phyloP scores from a whole-genome alignment of 1,140 invertebrate genomes.

The Drosophila bocki region DNA sequence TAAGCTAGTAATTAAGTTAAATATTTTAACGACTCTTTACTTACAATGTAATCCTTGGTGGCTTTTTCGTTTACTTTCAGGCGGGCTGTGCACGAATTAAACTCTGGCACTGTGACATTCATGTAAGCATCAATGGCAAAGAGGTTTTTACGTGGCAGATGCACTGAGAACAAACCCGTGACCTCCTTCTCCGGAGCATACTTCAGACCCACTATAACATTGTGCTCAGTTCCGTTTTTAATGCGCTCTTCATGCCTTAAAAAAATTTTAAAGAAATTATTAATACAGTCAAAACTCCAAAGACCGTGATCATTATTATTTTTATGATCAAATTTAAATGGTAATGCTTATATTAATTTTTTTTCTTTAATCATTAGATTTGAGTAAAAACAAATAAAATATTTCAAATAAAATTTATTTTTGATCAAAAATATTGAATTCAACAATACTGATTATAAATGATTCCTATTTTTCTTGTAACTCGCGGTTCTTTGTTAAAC shows the following conservation, averaged over 20 bases:
- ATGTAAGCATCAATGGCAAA: conserved; percentile 87
- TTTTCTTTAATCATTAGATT: too few relatives aligned
- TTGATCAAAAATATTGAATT: too few relatives aligned
- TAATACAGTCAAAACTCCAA: too few relatives aligned
- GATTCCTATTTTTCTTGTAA: too few relatives aligned
- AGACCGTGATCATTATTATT: too few relatives aligned
- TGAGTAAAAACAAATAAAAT: too few relatives aligned
- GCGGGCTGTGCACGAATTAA: conserved; percentile 87
- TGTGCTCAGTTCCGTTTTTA: conserved; percentile 85
- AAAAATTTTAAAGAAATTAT: neutral
- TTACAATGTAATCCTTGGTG: conserved; percentile 87
- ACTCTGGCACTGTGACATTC: conserved; percentile 88
- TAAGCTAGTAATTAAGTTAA: too few relatives aligned
- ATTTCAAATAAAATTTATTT: too few relatives aligned
- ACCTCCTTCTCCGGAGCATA: conserved; percentile 87
- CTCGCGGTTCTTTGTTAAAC: too few relatives aligned
- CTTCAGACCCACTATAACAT: conserved; percentile 75
- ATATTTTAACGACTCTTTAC: neutral
- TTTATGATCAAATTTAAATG: too few relatives aligned
- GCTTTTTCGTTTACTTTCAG: conserved; percentile 87
- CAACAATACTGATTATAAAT: too few relatives aligned
- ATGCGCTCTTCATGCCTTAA: conserved; percentile 77
- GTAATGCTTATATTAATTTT: too few relatives aligned
- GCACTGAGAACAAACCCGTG: conserved; percentile 85
- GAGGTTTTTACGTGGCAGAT: conserved; percentile 86